Evolutionary conservation across 2,888 invertebrate species (phyloP).

Genomic region (Mythimna albipuncta): DNA sequence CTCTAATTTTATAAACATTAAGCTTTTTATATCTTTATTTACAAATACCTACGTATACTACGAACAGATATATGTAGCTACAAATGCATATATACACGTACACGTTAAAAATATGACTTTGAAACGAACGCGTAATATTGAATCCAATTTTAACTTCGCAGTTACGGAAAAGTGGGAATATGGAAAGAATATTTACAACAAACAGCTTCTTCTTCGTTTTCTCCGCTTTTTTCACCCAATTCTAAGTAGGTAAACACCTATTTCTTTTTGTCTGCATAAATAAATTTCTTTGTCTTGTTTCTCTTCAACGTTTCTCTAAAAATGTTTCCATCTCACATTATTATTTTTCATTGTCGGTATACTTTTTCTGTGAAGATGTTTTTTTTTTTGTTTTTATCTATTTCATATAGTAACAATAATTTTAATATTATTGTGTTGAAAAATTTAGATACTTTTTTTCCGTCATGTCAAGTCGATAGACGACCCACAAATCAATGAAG

Average conservation of each 20-base stretch:
- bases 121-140: constrained; percentile 36
- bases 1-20: not conserved
- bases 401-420: too few relatives aligned
- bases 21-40: not conserved
- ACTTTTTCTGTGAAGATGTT: too few relatives aligned
- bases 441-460: too few relatives aligned
- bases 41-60: not conserved
- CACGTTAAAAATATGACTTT: constrained; percentile 37
- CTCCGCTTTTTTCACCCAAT: not conserved
- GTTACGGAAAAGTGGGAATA: constrained; percentile 25
- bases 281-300: not conserved
- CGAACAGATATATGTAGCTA: not conserved
- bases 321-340: too few relatives aligned
- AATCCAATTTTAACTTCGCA: constrained; percentile 57
- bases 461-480: too few relatives aligned
- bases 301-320: too few relatives aligned
- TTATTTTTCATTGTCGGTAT: too few relatives aligned
- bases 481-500: too few relatives aligned
- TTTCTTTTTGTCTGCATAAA: not conserved
- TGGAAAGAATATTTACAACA: constrained; percentile 41
- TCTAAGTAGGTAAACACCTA: not conserved
- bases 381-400: too few relatives aligned
- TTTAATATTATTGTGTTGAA: too few relatives aligned
- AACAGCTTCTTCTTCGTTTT: not conserved
- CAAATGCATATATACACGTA: constrained; percentile 1